A percentile compares a stretch with the other conserved stretches of the same genome.
Evolutionary conservation across 1,140 invertebrate species (phyloP).

Genomic region (Platyscapa corneri): DNA sequence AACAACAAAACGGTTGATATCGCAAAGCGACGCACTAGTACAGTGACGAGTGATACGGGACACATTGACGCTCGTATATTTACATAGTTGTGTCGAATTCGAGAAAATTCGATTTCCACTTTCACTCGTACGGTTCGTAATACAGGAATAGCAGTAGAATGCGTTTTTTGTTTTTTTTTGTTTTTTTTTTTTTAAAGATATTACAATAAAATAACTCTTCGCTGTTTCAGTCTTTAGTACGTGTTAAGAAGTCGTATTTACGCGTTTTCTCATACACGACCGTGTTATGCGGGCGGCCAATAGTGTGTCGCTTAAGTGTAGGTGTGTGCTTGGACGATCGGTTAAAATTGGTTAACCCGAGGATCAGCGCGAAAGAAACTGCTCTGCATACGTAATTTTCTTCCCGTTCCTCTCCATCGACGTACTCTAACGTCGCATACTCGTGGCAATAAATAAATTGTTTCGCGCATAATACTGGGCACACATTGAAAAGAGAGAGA

Average conservation of each 20-base stretch:
- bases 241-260: slow-evolving; percentile 50
- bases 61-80: slow-evolving; percentile 33
- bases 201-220: slow-evolving; percentile 50
- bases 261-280: neutral
- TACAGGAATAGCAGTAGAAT: slow-evolving; percentile 27
- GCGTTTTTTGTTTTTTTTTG: too few relatives aligned
- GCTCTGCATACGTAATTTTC: neutral
- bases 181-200: slow-evolving; percentile 49
- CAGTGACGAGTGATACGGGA: slow-evolving; percentile 24
- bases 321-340: neutral
- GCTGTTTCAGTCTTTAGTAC: slow-evolving; percentile 66
- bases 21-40: slow-evolving; percentile 9
- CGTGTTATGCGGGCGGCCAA: neutral
- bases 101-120: slow-evolving; percentile 38
- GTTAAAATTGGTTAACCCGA: slow-evolving; percentile 9
- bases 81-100: slow-evolving; percentile 41
- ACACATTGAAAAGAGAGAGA: slow-evolving; percentile 46
- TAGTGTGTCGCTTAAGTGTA: neutral
- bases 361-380: neutral
- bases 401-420: slow-evolving; percentile 9
- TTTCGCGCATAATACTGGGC: slow-evolving; percentile 67
- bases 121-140: slow-evolving; percentile 26
- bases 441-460: slow-evolving; percentile 61
- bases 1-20: neutral
- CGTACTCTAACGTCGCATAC: slow-evolving; percentile 27